These are phyloP conservation scores for Pogona vitticeps DNA, from an alignment of 2,113 vertebrate species.

Conservation along the genomic window DNA sequence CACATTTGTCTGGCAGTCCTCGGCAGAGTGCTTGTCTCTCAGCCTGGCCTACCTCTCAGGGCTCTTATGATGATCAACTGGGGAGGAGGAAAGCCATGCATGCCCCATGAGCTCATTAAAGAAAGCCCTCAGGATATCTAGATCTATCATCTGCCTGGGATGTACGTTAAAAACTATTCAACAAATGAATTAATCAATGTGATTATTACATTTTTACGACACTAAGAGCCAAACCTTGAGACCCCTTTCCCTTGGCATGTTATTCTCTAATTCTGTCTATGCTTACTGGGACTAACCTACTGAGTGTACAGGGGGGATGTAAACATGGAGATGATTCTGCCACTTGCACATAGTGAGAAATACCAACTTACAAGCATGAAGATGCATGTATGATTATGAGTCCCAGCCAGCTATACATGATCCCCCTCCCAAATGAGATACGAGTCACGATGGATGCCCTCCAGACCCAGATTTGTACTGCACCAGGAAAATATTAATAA, in stretches of 20 bases:
- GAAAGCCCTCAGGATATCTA: no score
- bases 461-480: not conserved
- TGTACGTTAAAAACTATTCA: no score
- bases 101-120: not conserved
- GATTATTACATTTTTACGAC: not conserved
- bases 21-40: not conserved
- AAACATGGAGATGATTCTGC: not conserved
- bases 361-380: no score
- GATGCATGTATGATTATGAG: no score
- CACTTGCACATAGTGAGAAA: no score
- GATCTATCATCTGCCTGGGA: no score
- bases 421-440: not conserved
- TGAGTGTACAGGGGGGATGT: no score
- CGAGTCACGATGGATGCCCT: not conserved
- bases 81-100: not conserved
- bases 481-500: not conserved
- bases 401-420: no score
- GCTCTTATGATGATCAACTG: not conserved
- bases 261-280: not conserved
- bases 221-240: not conserved
- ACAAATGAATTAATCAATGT: no score
- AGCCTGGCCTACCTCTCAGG: not conserved
- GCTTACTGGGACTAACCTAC: not conserved
- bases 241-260: not conserved
- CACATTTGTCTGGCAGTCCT: not conserved